These are phyloP conservation scores for Heliconius cydno DNA, from an alignment of 2,888 invertebrate genomes.

Conservation along the genomic window DNA sequence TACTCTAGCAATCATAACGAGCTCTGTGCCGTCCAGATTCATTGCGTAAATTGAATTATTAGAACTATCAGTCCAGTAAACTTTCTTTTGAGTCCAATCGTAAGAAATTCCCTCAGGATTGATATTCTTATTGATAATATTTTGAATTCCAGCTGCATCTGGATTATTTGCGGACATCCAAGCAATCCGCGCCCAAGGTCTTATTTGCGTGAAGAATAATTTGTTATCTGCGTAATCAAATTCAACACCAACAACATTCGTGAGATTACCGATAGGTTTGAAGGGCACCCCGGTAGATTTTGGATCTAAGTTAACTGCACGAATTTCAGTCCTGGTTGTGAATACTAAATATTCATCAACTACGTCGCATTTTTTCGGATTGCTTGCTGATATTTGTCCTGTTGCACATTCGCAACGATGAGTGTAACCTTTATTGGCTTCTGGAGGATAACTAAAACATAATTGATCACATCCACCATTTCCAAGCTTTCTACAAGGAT, in stretches of 20 bases:
- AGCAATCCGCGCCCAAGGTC: slow-evolving; percentile 94
- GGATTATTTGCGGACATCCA: slow-evolving; percentile 90
- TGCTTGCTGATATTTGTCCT: slow-evolving; percentile 87
- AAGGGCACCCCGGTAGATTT: slow-evolving; percentile 92
- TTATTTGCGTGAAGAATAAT: slow-evolving; percentile 95
- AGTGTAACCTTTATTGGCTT: slow-evolving; percentile 79
- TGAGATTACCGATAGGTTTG: slow-evolving; percentile 91
- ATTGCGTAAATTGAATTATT: slow-evolving; percentile 97
- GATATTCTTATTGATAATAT: slow-evolving; percentile 90
- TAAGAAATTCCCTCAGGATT: slow-evolving; percentile 97
- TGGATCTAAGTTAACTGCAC: slow-evolving; percentile 94
- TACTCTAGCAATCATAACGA: slow-evolving; percentile 96
- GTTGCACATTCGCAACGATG: slow-evolving; percentile 96
- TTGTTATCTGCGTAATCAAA: slow-evolving; percentile 95
- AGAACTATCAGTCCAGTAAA: slow-evolving; percentile 98
- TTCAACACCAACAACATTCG: slow-evolving; percentile 97
- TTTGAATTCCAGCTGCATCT: slow-evolving; percentile 84
- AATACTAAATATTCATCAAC: slow-evolving; percentile 96
- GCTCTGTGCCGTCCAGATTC: slow-evolving; percentile 93
- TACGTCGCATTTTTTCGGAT: slow-evolving; percentile 89
- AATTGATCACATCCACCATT: slow-evolving; percentile 96
- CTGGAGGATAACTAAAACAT: slow-evolving; percentile 95
- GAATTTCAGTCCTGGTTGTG: slow-evolving; percentile 96
- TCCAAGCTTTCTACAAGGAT: slow-evolving; percentile 89
- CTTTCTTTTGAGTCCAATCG: slow-evolving; percentile 98